phyloP scores from a whole-genome alignment of 2,113 vertebrate species.

The Theristicus caerulescens region DNA sequence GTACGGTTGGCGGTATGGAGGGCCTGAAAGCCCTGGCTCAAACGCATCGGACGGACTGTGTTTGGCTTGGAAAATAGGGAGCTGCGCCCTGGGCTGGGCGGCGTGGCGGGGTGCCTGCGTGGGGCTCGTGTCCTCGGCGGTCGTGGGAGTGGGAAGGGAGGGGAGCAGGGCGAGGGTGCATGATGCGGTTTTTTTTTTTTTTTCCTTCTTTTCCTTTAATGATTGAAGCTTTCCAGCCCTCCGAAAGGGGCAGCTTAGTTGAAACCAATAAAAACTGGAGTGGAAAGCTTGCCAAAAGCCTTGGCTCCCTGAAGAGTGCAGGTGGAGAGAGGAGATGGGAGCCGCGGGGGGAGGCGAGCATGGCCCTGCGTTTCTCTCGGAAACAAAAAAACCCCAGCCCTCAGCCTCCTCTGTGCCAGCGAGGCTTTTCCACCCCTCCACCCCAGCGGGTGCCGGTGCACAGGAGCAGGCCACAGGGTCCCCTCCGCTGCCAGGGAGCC shows the following conservation, averaged over 20 bases:
- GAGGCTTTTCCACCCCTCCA: neutral
- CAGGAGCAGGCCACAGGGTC: neutral
- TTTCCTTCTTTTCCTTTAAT: neutral
- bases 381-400: neutral
- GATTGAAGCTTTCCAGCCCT: conserved; percentile 67
- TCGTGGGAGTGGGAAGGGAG: neutral
- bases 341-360: conserved; percentile 50
- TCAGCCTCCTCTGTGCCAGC: neutral
- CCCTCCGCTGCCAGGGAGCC: fast-evolving
- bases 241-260: conserved; percentile 74
- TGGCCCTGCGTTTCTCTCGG: conserved; percentile 31
- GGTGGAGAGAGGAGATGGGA: conserved; percentile 79
- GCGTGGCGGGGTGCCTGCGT: fast-evolving
- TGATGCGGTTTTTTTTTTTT: neutral
- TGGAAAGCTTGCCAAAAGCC: conserved; percentile 73
- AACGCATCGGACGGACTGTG: neutral
- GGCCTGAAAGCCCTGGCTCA: neutral
- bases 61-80: neutral
- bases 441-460: neutral
- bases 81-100: neutral
- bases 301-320: conserved; percentile 79
- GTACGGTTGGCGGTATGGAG: neutral
- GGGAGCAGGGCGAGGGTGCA: neutral
- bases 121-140: fast-evolving
- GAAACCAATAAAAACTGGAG: conserved; percentile 77